Conservation (phyloP, 92 coral and sea anemone species). For the Actinostola sp. region DNA sequence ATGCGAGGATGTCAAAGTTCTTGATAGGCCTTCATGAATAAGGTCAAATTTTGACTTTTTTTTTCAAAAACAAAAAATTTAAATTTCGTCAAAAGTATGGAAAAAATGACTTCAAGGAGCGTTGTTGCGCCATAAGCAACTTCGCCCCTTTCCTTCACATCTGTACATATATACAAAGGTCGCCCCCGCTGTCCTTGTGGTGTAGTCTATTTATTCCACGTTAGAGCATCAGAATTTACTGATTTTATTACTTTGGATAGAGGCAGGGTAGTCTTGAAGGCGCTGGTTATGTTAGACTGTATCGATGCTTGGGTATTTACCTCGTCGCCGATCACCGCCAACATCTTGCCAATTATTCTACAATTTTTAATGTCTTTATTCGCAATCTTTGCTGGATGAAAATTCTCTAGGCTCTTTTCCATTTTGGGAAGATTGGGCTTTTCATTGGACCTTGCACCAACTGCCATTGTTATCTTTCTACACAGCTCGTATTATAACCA, state of each 20-base stretch:
- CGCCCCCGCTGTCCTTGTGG: background rate
- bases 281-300: slow-evolving; percentile 4
- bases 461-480: slow-evolving; percentile 20
- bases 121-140: background rate
- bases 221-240: slow-evolving; percentile 5
- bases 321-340: slow-evolving; percentile 86
- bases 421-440: slow-evolving; percentile 15
- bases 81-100: background rate
- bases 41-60: background rate
- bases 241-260: background rate
- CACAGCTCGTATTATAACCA: background rate
- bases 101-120: background rate
- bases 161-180: slow-evolving; percentile 7
- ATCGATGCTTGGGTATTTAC: slow-evolving; percentile 39
- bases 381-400: slow-evolving; percentile 35
- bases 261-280: background rate
- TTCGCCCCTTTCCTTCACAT: background rate
- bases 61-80: background rate
- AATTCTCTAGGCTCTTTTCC: slow-evolving; percentile 28
- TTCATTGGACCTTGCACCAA: slow-evolving; percentile 31
- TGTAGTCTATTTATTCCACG: slow-evolving; percentile 3
- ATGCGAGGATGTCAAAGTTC: background rate
- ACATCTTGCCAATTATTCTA: slow-evolving; percentile 70
- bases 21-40: background rate
- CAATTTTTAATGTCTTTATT: slow-evolving; percentile 50